Evolutionary conservation across 1,140 invertebrate species (phyloP).

Genomic region (Paramacrobiotus metropolitanus): DNA sequence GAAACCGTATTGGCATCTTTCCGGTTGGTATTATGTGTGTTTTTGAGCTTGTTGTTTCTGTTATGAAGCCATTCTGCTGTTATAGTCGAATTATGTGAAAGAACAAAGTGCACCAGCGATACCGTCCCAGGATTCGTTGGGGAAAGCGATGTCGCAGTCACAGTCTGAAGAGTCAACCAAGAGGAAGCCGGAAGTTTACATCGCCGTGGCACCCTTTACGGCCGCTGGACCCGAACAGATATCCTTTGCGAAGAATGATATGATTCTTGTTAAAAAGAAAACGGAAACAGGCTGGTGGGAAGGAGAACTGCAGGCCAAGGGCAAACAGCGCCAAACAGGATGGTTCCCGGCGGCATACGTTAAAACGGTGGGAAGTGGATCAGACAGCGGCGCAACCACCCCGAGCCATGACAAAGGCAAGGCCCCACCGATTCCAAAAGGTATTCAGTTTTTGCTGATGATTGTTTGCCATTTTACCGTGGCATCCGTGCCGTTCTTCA

Average conservation of each 20-base stretch:
- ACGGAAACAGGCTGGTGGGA: constrained; percentile 96
- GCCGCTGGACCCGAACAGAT: constrained; percentile 71
- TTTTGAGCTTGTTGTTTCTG: too few relatives aligned
- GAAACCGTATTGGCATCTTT: constrained; percentile 59
- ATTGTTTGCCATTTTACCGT: too few relatives aligned
- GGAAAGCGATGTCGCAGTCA: not conserved
- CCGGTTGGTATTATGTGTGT: constrained; percentile 27
- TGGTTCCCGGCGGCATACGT: constrained; percentile 97
- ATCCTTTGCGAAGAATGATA: constrained; percentile 63
- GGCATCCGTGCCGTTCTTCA: too few relatives aligned
- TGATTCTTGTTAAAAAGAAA: constrained; percentile 86
- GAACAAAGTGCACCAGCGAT: not conserved
- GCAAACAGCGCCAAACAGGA: constrained; percentile 75
- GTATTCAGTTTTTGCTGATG: too few relatives aligned
- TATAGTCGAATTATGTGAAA: constrained; percentile 5
- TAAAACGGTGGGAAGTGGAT: constrained; percentile 36
- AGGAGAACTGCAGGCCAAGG: constrained; percentile 83
- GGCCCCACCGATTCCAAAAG: too few relatives aligned
- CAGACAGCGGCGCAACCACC: constrained; percentile 16
- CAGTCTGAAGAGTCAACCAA: not conserved
- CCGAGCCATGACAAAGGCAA: constrained; percentile 11
- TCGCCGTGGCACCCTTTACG: constrained; percentile 63
- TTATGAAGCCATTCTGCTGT: too few relatives aligned
- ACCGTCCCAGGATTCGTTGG: not conserved
- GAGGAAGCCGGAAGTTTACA: constrained; percentile 64